Evolutionary conservation across 2,797 vertebrate genomes (phyloP).

Genomic region (Hephaestus fuliginosus): DNA sequence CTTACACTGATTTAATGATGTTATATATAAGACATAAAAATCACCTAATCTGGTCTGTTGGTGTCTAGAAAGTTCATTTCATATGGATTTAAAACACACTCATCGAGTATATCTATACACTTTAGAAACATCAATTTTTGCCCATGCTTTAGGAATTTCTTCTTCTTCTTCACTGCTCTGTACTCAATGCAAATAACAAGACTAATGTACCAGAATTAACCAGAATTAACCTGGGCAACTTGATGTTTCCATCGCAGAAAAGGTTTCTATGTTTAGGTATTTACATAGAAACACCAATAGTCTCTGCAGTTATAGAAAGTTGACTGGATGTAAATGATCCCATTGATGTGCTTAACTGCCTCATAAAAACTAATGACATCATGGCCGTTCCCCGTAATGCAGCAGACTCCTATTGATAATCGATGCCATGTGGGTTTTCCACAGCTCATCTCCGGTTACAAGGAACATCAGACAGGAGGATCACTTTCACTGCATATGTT

Average conservation of each 20-base stretch:
- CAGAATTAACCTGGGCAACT: neutral
- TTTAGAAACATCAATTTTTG: no score
- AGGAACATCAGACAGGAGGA: constrained; percentile 13
- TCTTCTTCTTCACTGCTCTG: no score
- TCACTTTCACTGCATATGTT: constrained; percentile 24
- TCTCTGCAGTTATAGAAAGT: constrained; percentile 1
- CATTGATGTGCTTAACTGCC: neutral
- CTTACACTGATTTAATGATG: neutral
- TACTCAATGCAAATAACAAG: no score
- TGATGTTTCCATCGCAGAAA: neutral
- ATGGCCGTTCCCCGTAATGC: neutral
- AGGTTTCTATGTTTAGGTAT: neutral
- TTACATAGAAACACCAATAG: constrained; percentile 9
- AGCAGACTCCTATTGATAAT: constrained; percentile 34
- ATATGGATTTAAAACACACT: no score
- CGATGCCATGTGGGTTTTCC: constrained; percentile 18
- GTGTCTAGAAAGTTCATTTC: neutral
- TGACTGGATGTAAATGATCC: constrained; percentile 2
- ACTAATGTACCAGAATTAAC: neutral
- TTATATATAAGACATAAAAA: neutral
- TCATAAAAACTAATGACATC: constrained; percentile 33
- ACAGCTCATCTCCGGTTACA: constrained; percentile 34
- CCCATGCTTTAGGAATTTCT: no score
- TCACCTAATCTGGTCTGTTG: neutral
- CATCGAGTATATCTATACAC: no score